These are phyloP conservation scores for Silurus lanzhouensis DNA, from an alignment of 2,797 vertebrate species.

Conservation along the genomic window DNA sequence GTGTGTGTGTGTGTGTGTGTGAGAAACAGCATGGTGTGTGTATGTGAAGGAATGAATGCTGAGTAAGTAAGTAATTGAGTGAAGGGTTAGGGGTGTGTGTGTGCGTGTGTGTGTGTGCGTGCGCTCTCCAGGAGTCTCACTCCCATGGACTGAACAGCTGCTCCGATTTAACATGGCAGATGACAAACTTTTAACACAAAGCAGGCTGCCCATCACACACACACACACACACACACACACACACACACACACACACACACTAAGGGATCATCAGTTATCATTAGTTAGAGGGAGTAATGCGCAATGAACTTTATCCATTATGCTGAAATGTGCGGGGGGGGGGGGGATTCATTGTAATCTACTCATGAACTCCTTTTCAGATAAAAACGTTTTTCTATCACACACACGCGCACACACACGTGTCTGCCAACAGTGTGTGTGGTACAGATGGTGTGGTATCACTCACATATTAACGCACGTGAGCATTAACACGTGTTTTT, in stretches of 20 bases:
- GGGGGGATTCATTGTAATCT: too few relatives aligned
- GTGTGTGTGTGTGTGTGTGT: conserved; percentile 20
- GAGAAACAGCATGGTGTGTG: conserved; percentile 37
- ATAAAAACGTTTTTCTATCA: background rate
- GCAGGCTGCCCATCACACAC: conserved; percentile 22
- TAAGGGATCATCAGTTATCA: conserved; percentile 11
- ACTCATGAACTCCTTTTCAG: too few relatives aligned
- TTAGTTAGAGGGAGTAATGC: background rate
- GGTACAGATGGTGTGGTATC: background rate
- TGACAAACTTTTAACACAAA: conserved; percentile 26
- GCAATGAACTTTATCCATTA: background rate
- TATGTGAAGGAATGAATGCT: conserved; percentile 52
- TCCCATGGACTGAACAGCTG: conserved; percentile 34
- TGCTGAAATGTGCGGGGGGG: background rate
- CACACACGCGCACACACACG: background rate
- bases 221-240: conserved; percentile 6
- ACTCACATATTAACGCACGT: background rate
- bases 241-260: background rate
- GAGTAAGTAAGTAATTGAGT: conserved; percentile 40
- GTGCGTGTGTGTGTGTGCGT: background rate
- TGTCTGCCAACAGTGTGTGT: background rate
- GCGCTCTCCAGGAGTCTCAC: conserved; percentile 16
- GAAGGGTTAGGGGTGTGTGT: conserved; percentile 13
- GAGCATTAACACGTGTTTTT: background rate
- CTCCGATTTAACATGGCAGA: conserved; percentile 22